A percentile compares a stretch with the other conserved stretches of the same genome.
These are phyloP conservation scores for Falco punctatus DNA, from an alignment of 2,113 vertebrate genomes.

Conservation along the genomic window DNA sequence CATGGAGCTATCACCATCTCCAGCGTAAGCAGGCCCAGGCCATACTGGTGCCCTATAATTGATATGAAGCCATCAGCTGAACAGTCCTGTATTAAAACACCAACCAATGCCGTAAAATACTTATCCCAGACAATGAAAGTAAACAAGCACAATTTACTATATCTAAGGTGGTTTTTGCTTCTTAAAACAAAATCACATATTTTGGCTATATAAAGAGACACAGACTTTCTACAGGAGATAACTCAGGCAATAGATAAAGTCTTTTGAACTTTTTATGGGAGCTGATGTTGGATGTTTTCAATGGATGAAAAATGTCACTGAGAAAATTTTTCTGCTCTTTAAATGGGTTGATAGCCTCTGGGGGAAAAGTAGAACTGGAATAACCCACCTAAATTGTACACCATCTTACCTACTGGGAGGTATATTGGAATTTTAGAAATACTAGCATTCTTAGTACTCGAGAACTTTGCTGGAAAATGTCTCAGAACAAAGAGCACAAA, in stretches of 20 bases:
- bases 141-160: background rate
- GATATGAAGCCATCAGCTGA: rapidly evolving
- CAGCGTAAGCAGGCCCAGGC: background rate
- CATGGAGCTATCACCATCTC: background rate
- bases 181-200: background rate
- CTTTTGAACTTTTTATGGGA: background rate
- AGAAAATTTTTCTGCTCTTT: background rate
- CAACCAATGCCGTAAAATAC: background rate
- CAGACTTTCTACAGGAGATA: background rate
- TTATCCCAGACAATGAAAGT: background rate
- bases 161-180: background rate
- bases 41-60: background rate
- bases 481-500: background rate
- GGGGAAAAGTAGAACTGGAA: background rate
- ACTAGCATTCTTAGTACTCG: background rate
- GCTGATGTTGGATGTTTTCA: background rate
- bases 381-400: background rate
- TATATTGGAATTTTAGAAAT: background rate
- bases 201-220: background rate
- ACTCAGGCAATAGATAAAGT: background rate
- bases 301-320: background rate
- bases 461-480: background rate
- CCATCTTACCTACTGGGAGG: background rate
- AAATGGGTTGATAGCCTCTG: background rate
- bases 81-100: background rate